Evolutionary conservation across 2,797 vertebrate species (phyloP).

Genomic region (Mastacembelus armatus): DNA sequence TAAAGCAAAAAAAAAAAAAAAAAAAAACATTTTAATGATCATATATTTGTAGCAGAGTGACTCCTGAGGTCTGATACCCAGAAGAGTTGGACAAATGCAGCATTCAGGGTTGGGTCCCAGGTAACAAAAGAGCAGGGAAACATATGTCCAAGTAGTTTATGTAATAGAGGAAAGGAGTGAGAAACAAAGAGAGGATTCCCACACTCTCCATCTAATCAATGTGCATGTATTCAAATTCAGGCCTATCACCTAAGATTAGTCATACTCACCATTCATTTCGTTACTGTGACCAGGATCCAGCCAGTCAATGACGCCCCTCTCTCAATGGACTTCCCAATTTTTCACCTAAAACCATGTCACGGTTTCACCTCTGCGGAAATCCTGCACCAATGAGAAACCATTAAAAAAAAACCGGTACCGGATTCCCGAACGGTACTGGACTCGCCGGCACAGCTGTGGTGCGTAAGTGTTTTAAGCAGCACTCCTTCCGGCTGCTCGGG

Average conservation of each 20-base stretch:
- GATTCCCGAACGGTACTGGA: conserved; percentile 24
- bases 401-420: conserved; percentile 2
- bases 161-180: not conserved
- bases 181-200: not conserved
- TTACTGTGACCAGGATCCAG: conserved; percentile 57
- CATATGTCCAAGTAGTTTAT: not conserved
- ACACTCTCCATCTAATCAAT: not conserved
- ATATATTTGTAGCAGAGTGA: conserved; percentile 2
- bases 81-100: conserved; percentile 56
- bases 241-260: conserved; percentile 14
- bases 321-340: conserved; percentile 48
- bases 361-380: conserved; percentile 32
- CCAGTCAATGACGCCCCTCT: conserved; percentile 64
- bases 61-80: conserved; percentile 32
- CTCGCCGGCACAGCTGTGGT: conserved; percentile 73
- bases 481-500: conserved; percentile 78
- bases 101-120: conserved; percentile 21
- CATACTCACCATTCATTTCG: conserved; percentile 83
- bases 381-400: conserved; percentile 11
- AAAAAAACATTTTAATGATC: not conserved
- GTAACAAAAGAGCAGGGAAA: not conserved
- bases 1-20: conserved; percentile 31
- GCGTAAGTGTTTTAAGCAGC: conserved; percentile 50
- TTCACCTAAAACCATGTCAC: conserved; percentile 31
- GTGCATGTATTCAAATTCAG: conserved; percentile 21